These are phyloP conservation scores for Clivina fossor DNA, from an alignment of 2,888 invertebrate species.

Conservation along the genomic window DNA sequence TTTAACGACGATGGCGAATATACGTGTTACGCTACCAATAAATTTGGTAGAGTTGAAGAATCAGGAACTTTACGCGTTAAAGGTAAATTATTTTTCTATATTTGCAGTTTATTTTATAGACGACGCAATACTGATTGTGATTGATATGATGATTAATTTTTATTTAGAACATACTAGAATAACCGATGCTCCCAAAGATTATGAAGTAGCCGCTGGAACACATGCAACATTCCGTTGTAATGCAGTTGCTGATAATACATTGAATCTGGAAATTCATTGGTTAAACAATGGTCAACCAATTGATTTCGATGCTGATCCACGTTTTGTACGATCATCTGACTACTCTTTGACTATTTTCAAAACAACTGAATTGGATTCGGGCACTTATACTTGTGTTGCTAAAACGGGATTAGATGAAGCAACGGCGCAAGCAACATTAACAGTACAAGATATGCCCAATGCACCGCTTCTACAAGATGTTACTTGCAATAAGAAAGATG, in stretches of 20 bases:
- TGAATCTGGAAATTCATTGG: constrained; percentile 82
- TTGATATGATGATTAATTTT: too few relatives aligned
- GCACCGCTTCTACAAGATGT: constrained; percentile 71
- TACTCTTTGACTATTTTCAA: constrained; percentile 92
- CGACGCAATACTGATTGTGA: too few relatives aligned
- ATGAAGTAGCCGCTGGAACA: constrained; percentile 86
- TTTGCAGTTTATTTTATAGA: constrained; percentile 11
- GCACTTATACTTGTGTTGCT: constrained; percentile 93
- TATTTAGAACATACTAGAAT: constrained; percentile 77
- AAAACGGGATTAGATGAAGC: constrained; percentile 85
- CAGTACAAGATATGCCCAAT: constrained; percentile 94
- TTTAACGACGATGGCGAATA: constrained; percentile 92
- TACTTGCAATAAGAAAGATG: constrained; percentile 70
- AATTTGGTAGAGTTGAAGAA: constrained; percentile 82
- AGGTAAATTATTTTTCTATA: too few relatives aligned
- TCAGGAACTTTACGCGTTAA: constrained; percentile 81
- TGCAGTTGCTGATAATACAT: constrained; percentile 84
- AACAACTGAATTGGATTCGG: constrained; percentile 92
- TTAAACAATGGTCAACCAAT: constrained; percentile 82
- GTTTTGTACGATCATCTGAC: constrained; percentile 84
- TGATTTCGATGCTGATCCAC: constrained; percentile 82
- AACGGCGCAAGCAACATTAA: constrained; percentile 82
- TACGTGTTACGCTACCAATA: constrained; percentile 89
- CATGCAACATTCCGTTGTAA: constrained; percentile 93
- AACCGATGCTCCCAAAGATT: constrained; percentile 84